phyloP scores from a whole-genome alignment of 1,140 invertebrate genomes.

The Chrysomallon squamiferum region DNA sequence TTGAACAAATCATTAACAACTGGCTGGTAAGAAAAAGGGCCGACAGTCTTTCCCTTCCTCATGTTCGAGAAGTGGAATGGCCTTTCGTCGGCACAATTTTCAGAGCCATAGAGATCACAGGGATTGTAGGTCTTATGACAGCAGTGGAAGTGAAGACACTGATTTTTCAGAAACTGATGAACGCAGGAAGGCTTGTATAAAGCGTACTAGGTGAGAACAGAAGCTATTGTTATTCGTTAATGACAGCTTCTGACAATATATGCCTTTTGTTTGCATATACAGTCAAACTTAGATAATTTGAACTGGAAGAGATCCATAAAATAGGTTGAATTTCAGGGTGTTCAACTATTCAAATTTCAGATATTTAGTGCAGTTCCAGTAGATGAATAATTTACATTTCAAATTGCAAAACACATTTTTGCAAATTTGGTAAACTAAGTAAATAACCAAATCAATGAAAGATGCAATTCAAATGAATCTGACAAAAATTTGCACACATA shows the following conservation, averaged over 20 bases:
- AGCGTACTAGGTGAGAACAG: conserved; percentile 57
- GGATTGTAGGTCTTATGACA: conserved; percentile 48
- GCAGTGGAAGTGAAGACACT: conserved; percentile 60
- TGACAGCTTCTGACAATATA: background rate
- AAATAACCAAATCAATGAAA: no score
- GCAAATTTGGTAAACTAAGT: no score
- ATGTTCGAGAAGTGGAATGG: conserved; percentile 16
- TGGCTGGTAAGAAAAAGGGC: no score
- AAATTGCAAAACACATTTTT: no score
- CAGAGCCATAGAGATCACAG: conserved; percentile 24
- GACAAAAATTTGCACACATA: no score
- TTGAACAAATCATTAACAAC: no score
- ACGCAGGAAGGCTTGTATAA: conserved; percentile 59
- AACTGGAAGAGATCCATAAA: background rate
- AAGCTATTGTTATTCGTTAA: background rate
- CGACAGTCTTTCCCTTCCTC: no score
- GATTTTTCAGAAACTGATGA: conserved; percentile 63
- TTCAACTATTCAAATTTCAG: no score
- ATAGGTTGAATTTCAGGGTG: background rate
- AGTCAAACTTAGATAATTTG: conserved; percentile 11
- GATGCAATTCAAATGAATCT: no score
- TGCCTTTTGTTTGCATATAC: background rate
- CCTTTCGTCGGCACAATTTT: conserved; percentile 21
- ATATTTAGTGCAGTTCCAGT: no score
- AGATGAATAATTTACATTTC: no score